These are phyloP conservation scores for Mixornis gularis DNA, from an alignment of 2,113 vertebrate species.

Conservation along the genomic window DNA sequence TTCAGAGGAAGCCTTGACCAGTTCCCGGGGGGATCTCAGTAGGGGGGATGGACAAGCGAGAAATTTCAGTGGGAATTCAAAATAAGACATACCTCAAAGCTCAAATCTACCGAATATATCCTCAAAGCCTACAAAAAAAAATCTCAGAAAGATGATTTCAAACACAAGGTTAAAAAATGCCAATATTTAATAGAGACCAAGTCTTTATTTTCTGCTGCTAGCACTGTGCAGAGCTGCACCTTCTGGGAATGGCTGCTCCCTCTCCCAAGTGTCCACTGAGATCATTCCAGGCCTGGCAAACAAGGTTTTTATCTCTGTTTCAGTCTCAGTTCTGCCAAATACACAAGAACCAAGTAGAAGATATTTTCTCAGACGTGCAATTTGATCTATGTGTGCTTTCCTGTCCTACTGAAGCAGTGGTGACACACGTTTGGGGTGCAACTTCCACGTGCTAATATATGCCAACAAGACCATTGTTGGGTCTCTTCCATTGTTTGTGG, in stretches of 20 bases:
- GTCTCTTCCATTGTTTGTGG: background rate
- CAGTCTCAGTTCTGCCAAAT: background rate
- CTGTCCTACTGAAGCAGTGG: accelerated
- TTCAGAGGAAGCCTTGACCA: background rate
- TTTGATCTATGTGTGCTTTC: background rate
- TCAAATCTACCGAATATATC: background rate
- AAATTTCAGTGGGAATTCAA: background rate
- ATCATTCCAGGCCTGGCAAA: background rate
- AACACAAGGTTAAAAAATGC: background rate
- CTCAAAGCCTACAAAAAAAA: background rate
- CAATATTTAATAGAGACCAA: background rate
- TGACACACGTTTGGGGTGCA: background rate
- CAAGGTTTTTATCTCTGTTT: background rate
- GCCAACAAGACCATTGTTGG: background rate
- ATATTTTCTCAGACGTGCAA: background rate
- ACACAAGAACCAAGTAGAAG: background rate
- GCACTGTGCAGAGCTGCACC: background rate
- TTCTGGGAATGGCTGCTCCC: background rate
- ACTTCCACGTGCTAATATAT: background rate
- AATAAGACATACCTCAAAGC: background rate
- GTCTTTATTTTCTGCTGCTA: background rate
- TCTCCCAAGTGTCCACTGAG: background rate
- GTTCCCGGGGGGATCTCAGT: background rate
- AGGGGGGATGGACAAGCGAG: background rate
- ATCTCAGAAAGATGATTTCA: background rate